Percentiles rank a stretch among this genome's conserved stretches.
These are phyloP conservation scores for Lasius fuliginosus DNA, from an alignment of 2,888 invertebrate genomes.

Conservation along the genomic window DNA sequence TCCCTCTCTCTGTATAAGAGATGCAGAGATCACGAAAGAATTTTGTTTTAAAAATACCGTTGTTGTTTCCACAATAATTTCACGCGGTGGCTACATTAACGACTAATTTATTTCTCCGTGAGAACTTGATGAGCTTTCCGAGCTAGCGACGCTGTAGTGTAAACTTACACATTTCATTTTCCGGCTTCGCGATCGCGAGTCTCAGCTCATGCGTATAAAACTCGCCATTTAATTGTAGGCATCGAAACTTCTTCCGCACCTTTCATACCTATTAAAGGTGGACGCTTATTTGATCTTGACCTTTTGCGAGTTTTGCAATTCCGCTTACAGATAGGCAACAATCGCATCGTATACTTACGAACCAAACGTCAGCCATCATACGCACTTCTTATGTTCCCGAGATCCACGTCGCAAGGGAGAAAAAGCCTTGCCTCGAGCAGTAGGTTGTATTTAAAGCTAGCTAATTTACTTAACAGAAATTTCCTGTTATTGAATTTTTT, in stretches of 20 bases:
- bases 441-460: neutral
- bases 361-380: conserved; percentile 52
- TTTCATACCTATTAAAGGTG: conserved; percentile 16
- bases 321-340: conserved; percentile 40
- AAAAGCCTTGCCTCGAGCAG: conserved; percentile 29
- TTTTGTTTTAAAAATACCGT: neutral
- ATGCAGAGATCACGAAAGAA: neutral
- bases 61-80: neutral
- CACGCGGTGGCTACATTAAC: neutral
- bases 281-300: conserved; percentile 22
- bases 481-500: conserved; percentile 14
- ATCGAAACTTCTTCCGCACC: conserved; percentile 42
- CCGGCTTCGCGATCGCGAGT: conserved; percentile 7
- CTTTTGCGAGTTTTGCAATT: conserved; percentile 26
- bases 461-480: conserved; percentile 38
- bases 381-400: conserved; percentile 54
- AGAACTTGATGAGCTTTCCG: neutral
- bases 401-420: conserved; percentile 45
- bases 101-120: conserved; percentile 2
- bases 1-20: neutral
- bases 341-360: conserved; percentile 42
- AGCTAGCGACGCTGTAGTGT: neutral
- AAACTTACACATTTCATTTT: conserved; percentile 31
- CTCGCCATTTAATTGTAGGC: conserved; percentile 30
- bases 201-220: conserved; percentile 32